Evolutionary conservation across 2,888 invertebrate genomes (phyloP), one percentile per base, ranked within the genome.

Genomic region (Dastarcus helophoroides): DNA sequence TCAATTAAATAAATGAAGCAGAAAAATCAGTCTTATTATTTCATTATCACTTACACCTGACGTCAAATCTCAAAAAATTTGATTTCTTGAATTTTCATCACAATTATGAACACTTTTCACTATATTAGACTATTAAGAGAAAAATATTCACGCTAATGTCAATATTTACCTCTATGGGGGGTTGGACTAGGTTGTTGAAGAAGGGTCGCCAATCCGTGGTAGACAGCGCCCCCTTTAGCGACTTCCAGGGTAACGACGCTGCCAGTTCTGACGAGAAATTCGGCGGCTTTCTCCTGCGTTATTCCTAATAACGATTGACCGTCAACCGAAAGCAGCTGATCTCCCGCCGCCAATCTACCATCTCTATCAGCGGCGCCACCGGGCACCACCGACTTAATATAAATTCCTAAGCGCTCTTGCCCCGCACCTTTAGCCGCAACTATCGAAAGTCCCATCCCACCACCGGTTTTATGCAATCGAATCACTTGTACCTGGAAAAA

Each of bases 381-480:
- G 37, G 90, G 80, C 21, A 98, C 95, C 14, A 98, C 95, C 11
- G 94, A 94, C 66, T 98, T 98, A 42, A 98, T 93, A 66, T 97
- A 98, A 58, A 98, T 98, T 25, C 98, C 97, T 38, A 91, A 68
- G 47, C 89, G 46, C 34, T 61, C 60, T 38, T 60, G 60, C 2
- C 61, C 61, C 1, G 59, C 58, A 13, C 60, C 70, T 65, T 93
- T 93, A 14, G 97, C 97, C 6, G 97, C 97, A 3, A 98, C 95
- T 50, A 98, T 98, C 54, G 94, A 95, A 47, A 98, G 73, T 7
- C 98, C 98, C 84, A 98, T 94, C 40, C 97, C 95, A 53, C 86
- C 90, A 39, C 85, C 80, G 51, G 90, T 89, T 66, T 97, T 95
- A 57, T 89, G 82, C 40, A 95, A 71, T 55, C 88, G 79, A 47